These are phyloP conservation scores for Tylochromis polylepis DNA, from an alignment of 2,113 vertebrate genomes.

Conservation along the genomic window DNA sequence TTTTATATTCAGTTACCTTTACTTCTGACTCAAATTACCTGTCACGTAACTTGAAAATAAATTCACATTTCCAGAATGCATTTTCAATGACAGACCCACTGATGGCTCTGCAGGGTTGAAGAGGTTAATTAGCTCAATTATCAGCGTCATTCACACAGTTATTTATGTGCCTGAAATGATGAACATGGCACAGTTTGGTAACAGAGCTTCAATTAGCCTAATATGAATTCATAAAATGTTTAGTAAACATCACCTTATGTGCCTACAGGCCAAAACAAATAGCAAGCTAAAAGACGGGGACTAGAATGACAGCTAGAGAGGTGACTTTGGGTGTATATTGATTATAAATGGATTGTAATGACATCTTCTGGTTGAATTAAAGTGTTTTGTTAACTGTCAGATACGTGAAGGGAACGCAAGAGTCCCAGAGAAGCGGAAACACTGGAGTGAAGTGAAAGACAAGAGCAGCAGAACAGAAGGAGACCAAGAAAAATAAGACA, in stretches of 20 bases:
- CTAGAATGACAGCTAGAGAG: background rate
- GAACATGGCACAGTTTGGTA: background rate
- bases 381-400: background rate
- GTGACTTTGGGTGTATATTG: background rate
- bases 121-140: slow-evolving; percentile 2
- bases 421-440: background rate
- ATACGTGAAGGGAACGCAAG: rapidly evolving
- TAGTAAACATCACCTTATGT: background rate
- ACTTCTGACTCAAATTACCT: background rate
- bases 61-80: background rate
- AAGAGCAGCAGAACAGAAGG: background rate
- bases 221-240: background rate
- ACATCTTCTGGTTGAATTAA: background rate
- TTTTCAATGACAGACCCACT: background rate
- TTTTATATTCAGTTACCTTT: background rate
- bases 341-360: background rate
- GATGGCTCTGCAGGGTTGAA: background rate
- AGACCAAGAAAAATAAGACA: background rate
- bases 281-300: rapidly evolving
- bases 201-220: background rate
- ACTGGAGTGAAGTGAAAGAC: background rate
- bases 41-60: background rate
- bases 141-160: background rate
- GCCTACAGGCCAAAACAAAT: background rate
- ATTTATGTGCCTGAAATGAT: background rate